Percentiles rank a stretch among this genome's conserved stretches.
Conservation (phyloP, 2,113 vertebrate species). For the human region GRCh38 chrX:106623501-106624000, state of each 20-base stretch:
- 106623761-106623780: constrained; percentile 25
- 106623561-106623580: background rate
- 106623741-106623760: background rate
- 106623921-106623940: background rate
- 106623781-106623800: constrained; percentile 50
- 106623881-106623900: background rate
- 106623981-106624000: background rate
- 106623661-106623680: background rate
- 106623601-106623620: background rate
- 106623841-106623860: background rate
- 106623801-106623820: background rate
- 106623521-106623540: background rate
- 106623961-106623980: background rate
- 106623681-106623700: background rate
- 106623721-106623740: constrained; percentile 25
- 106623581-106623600: background rate
- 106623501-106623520: constrained; percentile 16
- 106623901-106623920: background rate
- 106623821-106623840: background rate
- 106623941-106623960: background rate
- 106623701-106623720: constrained; percentile 7
- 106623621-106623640: background rate
- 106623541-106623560: background rate
- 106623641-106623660: background rate
- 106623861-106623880: constrained; percentile 12